phyloP scores from a whole-genome alignment of 1,140 invertebrate species.

The Drosophila lowei region DNA sequence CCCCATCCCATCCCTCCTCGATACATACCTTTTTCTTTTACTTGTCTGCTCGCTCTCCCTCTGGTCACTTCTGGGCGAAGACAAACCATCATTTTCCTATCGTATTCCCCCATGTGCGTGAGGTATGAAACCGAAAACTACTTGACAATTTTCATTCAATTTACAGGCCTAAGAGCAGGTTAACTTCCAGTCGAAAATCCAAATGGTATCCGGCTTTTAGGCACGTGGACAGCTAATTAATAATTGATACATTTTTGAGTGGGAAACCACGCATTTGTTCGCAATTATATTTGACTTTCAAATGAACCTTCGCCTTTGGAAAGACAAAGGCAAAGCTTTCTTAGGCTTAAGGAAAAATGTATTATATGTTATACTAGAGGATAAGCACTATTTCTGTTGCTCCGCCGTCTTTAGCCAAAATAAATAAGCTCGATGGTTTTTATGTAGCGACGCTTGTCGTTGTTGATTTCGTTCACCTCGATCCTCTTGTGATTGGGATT shows the following conservation, averaged over 20 bases:
- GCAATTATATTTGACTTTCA: slow-evolving; percentile 27
- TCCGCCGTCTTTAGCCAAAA: too few species aligned
- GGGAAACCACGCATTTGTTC: slow-evolving; percentile 30
- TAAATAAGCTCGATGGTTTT: too few species aligned
- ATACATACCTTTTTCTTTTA: slow-evolving; percentile 57
- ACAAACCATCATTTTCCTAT: slow-evolving; percentile 47
- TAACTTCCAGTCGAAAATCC: slow-evolving; percentile 11
- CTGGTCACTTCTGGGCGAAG: slow-evolving; percentile 1
- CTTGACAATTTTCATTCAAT: slow-evolving; percentile 1
- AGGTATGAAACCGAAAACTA: slow-evolving; percentile 11
- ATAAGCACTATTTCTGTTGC: too few species aligned
- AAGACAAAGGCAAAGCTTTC: neutral
- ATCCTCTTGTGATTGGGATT: too few species aligned
- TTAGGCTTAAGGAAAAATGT: too few species aligned
- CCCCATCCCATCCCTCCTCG: neutral
- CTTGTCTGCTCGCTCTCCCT: slow-evolving; percentile 11
- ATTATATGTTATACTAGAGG: too few species aligned
- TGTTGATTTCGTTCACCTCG: too few species aligned
- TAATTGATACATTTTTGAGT: slow-evolving; percentile 15
- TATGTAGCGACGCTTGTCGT: too few species aligned
- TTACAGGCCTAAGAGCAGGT: slow-evolving; percentile 27
- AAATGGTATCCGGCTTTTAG: slow-evolving; percentile 4
- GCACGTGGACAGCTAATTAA: slow-evolving; percentile 26
- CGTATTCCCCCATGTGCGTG: slow-evolving; percentile 35
- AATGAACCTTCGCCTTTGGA: neutral